Base-by-base conservation (phyloP, 2,888 invertebrate genomes). In the Orchestes rusci region DNA sequence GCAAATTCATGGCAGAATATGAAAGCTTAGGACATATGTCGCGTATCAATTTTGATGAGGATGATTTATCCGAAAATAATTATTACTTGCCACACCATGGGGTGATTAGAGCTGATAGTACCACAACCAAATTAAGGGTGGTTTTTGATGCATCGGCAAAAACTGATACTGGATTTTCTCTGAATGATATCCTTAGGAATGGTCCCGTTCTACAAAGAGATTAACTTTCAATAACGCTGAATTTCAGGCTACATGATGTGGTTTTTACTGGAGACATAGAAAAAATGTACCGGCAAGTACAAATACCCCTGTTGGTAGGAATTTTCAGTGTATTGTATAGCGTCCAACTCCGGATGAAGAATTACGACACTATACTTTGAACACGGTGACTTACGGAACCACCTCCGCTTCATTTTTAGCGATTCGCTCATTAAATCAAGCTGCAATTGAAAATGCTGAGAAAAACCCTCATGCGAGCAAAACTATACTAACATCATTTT, bases 351-450 rank as follows among this genome's bases (percentile, higher is more conserved):
- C 42, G 1, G 10, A 28, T 3, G 32, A 37, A 2, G 30, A 29
- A 5, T 4, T 46, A 10, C 20, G 37, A 33, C n/a, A 8, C 8
- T 45, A 34, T 34, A 20, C 30, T 17, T 30, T 45, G 29, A 40
- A 32, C n/a, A 45, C 40, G 4, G 45, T 54, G 4, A 54, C 33
- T 8, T 54, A 56, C 31, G 56, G 56, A 0, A 56, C 43, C 10
- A 42, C 51, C 18, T 17, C 32, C 10, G 36, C 44, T 2, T 28
- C 45, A 3, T 40, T 17, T 32, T 13, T 40, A 12, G 31, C 40
- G 12, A 32, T 31, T 3, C 31, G 32, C 3, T 16, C 17, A 8
- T 18, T 40, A 13, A 4, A 5, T 8, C 31, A 40, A 12, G 7
- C 8, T 2, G 31, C 32, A 3, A 3, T 17, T n/a, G 19, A 40